Evolutionary conservation across 2,797 vertebrate genomes (phyloP).

Genomic region (Delichon dasypus): DNA sequence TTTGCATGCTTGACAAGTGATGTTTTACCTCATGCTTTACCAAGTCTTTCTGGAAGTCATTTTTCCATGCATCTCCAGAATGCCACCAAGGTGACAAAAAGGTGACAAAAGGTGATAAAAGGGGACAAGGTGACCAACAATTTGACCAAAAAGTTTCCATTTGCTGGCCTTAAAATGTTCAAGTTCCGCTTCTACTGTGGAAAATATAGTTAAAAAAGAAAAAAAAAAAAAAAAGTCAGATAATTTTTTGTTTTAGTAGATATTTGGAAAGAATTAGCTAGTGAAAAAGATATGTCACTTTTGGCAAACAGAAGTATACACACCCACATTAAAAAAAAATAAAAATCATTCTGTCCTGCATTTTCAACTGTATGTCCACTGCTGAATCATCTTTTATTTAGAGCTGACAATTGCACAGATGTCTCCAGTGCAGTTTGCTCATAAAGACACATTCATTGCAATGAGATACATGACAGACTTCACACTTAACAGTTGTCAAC

Average conservation of each 20-base stretch:
- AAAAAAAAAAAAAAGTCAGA: not conserved
- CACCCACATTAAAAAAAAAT: not conserved
- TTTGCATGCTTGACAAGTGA: not conserved
- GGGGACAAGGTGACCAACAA: too few species aligned
- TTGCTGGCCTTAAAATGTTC: not conserved
- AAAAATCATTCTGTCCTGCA: not conserved
- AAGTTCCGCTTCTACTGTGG: not conserved
- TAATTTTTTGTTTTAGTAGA: not conserved
- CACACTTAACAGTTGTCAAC: conserved; percentile 59
- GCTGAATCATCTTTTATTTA: conserved; percentile 22
- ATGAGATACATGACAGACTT: conserved; percentile 56
- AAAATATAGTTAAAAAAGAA: not conserved
- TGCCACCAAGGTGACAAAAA: not conserved
- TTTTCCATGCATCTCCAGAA: not conserved
- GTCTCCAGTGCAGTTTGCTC: not conserved
- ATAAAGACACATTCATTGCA: conserved; percentile 47
- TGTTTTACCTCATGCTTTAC: not conserved
- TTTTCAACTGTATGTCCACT: conserved; percentile 24
- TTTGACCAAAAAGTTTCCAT: not conserved
- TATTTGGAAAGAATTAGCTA: not conserved
- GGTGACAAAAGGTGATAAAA: not conserved
- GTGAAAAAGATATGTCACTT: not conserved
- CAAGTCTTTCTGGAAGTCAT: not conserved
- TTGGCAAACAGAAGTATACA: not conserved
- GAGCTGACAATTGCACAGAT: conserved; percentile 56